Evolutionary conservation across 2,888 invertebrate species (phyloP).

Genomic region (Meteorus colon): DNA sequence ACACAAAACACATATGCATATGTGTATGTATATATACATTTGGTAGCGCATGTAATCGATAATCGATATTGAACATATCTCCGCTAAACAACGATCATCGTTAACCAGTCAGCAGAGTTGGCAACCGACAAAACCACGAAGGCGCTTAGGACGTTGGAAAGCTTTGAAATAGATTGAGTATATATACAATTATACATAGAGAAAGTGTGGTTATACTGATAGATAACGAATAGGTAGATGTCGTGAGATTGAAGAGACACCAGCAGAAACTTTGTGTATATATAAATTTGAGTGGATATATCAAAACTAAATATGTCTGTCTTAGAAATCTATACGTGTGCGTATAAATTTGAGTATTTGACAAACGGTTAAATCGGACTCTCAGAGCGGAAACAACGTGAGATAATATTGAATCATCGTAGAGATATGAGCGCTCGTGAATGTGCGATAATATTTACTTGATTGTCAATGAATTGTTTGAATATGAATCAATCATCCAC

Average conservation of each 20-base stretch:
- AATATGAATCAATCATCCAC: constrained; percentile 19
- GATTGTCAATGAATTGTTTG: constrained; percentile 30
- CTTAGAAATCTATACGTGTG: neutral
- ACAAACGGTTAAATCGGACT: neutral
- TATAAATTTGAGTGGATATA: too few species aligned
- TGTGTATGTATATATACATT: constrained; percentile 18
- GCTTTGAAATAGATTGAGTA: constrained; percentile 2
- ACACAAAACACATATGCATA: neutral
- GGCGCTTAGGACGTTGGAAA: constrained; percentile 29
- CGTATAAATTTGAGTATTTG: neutral
- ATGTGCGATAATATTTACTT: constrained; percentile 28
- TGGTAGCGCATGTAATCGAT: constrained; percentile 31
- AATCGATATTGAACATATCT: constrained; percentile 41
- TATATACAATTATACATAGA: neutral
- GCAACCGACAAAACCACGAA: constrained; percentile 39
- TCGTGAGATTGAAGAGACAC: neutral
- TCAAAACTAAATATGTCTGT: too few species aligned
- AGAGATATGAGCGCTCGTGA: too few species aligned
- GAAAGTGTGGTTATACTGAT: constrained; percentile 28
- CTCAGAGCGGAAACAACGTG: neutral
- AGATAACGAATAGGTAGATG: constrained; percentile 18
- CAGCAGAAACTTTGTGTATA: neutral
- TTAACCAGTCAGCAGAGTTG: constrained; percentile 41
- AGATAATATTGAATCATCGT: constrained; percentile 17
- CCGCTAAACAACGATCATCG: constrained; percentile 42